Conservation (phyloP, 2,113 vertebrate species). For the Plestiodon gilberti region DNA sequence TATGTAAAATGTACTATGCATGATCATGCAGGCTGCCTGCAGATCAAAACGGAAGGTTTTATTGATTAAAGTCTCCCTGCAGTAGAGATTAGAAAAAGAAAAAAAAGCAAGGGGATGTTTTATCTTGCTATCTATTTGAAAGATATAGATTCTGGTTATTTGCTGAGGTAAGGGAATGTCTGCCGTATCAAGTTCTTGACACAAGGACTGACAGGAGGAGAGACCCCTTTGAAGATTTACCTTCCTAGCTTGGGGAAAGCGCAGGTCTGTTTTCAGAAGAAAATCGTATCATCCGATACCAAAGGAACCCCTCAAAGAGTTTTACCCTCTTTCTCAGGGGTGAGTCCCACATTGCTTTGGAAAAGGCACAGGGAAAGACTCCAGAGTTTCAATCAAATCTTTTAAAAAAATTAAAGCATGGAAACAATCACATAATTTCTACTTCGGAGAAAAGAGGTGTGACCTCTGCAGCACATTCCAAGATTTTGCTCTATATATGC, state of each 20-base stretch:
- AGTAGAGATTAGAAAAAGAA: conserved; percentile 54
- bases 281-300: conserved; percentile 5
- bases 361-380: not conserved
- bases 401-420: not conserved
- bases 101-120: conserved; percentile 49
- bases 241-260: conserved; percentile 4
- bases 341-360: not conserved
- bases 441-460: not conserved
- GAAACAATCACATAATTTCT: not conserved
- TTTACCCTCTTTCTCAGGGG: not conserved
- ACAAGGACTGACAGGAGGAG: conserved; percentile 35
- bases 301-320: not conserved
- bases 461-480: not conserved
- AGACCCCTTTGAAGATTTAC: conserved; percentile 56
- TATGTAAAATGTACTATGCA: conserved; percentile 18
- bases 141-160: conserved; percentile 56
- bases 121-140: conserved; percentile 58
- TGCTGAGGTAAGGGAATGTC: conserved; percentile 60
- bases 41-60: conserved; percentile 52
- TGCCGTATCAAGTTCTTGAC: conserved; percentile 39
- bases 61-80: conserved; percentile 60
- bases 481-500: not conserved
- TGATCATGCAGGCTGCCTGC: conserved; percentile 23
- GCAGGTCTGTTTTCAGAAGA: conserved; percentile 20
- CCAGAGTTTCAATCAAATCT: not conserved